Conservation (phyloP, 1,140 invertebrate species). For the Ooceraea biroi region DNA sequence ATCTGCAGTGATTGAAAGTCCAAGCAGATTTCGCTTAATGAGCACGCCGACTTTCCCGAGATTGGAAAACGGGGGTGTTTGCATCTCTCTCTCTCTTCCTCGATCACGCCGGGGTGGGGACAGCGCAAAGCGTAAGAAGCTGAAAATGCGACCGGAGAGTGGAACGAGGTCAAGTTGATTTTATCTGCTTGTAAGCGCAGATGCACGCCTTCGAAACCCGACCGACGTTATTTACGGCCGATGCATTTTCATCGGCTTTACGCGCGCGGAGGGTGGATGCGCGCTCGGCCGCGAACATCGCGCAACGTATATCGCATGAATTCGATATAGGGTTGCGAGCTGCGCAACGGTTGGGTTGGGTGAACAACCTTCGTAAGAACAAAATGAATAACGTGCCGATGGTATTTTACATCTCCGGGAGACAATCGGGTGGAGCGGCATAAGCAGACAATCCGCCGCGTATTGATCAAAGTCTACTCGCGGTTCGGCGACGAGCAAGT, state of each 20-base stretch:
- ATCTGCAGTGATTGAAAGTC: constrained; percentile 29
- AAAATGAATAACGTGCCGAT: constrained; percentile 20
- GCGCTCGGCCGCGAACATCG: constrained; percentile 44
- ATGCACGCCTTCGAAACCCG: constrained; percentile 63
- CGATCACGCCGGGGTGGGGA: constrained; percentile 11
- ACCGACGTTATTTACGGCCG: constrained; percentile 80
- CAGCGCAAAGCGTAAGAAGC: constrained; percentile 38
- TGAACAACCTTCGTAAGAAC: constrained; percentile 40
- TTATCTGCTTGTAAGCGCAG: constrained; percentile 73
- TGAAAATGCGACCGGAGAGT: constrained; percentile 64
- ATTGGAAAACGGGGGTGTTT: constrained; percentile 25
- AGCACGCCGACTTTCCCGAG: background rate
- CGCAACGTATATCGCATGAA: constrained; percentile 59
- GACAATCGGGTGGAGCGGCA: background rate
- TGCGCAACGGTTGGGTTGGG: constrained; percentile 20
- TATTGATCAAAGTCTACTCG: background rate
- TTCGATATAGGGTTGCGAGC: constrained; percentile 40
- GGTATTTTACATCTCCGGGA: constrained; percentile 14
- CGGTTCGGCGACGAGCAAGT: no score
- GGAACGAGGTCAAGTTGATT: constrained; percentile 82
- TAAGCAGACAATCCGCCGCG: background rate
- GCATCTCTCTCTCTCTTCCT: background rate
- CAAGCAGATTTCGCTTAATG: constrained; percentile 6
- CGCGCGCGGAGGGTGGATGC: constrained; percentile 35
- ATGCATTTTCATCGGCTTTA: constrained; percentile 69